Evolutionary conservation across 2,113 vertebrate species (phyloP).

Genomic region (Pterophyllum scalare): DNA sequence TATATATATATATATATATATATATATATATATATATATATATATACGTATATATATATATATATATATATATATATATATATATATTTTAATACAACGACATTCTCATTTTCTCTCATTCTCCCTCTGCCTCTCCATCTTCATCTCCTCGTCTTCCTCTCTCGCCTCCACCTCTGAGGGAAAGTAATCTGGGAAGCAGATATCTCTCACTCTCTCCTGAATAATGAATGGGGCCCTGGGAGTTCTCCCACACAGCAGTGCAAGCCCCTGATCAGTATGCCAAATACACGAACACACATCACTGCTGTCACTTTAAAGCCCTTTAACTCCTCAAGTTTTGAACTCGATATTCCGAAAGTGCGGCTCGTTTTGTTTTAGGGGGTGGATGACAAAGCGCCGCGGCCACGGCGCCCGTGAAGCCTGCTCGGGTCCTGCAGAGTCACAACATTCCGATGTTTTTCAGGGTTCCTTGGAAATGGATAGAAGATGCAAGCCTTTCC

Average conservation of each 20-base stretch:
- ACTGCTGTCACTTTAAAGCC: constrained; percentile 26
- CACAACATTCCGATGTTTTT: neutral
- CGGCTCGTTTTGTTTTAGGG: neutral
- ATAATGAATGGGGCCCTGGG: constrained; percentile 65
- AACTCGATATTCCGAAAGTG: neutral
- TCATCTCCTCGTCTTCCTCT: neutral
- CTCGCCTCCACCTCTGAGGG: constrained; percentile 27
- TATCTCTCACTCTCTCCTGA: constrained; percentile 58
- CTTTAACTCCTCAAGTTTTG: neutral
- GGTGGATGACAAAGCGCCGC: neutral
- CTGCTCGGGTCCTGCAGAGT: neutral
- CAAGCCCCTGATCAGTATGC: constrained; percentile 59
- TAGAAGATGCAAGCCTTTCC: constrained; percentile 16
- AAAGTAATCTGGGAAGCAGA: constrained; percentile 56
- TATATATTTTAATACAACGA: neutral
- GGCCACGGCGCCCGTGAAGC: neutral
- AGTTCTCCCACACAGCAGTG: constrained; percentile 58
- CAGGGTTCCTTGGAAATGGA: neutral
- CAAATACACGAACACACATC: constrained; percentile 50
- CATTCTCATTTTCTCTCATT: neutral
- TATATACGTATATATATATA: neutral
- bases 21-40: no score
- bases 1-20: neutral
- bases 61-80: no score
- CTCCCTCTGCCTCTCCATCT: neutral